Evolutionary conservation across 2,797 vertebrate species (phyloP), one percentile per base, ranked within the genome.

Genomic region (Platyrinchus mystaceus): DNA sequence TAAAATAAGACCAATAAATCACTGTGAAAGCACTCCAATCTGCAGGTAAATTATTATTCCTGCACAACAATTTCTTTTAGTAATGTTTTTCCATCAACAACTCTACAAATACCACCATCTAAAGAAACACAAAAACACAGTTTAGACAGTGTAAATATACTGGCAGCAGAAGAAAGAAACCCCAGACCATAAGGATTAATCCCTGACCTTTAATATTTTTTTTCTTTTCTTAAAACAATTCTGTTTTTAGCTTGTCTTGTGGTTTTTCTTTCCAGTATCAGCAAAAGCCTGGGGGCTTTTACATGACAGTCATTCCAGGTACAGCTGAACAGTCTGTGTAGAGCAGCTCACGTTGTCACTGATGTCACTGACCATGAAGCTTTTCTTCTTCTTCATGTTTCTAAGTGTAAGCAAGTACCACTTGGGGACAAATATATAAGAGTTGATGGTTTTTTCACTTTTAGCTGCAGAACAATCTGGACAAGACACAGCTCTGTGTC

Each of bases 231-330:
- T 76, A 15, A 8, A 47, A 6, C 6, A 55, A 9, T 41, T 37
- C 3, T 49, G 6, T 6, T 37, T 78, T 55, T 47, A 3, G 62
- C 14, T 26, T 46, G n/a, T 37, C 5, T 21, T 85, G 36, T 59
- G 4, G 43, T 74, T 90, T 90, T 91, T 76, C 16, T 83, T 87
- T 44, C 49, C 7, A 28, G 10, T 30, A 22, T n/a, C 44, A 77
- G 27, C 16, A 71, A 75, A 75, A 80, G 2, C 12, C 43, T 53
- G 24, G 12, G 6, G 20, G 3, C 6, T 81, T 81, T 56, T 24
- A 24, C 0, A 4, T 4, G 36, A 7, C 0, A 1, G 59, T 11
- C 27, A 26, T 67, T 85, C 20, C 37, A 23, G 14, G n/a, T 75
- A 37, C 21, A 78, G 39, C 22, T 39, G 19, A 74, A 26, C 15